Evolutionary conservation across 2,888 invertebrate genomes (phyloP), one percentile per base, ranked within the genome.

Genomic region (Dromius quadrimaculatus): DNA sequence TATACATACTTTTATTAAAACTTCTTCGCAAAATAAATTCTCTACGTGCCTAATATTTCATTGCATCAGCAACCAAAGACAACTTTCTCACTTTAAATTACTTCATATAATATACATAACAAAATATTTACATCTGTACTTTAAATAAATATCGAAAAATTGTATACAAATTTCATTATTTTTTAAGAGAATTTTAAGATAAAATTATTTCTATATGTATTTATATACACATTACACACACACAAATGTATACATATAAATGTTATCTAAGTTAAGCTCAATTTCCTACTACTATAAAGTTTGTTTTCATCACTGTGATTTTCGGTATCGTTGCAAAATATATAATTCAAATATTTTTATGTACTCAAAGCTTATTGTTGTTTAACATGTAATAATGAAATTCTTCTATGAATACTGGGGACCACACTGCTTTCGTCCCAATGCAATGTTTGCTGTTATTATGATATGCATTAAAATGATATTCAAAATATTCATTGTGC

Each of bases 31-130:
- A 38, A 62, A 2, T n/a, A 45, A 38, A 54, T 66, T 57, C 38
- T 66, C 66, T 66, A 66, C 57, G 66, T 66, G 66, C 66, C 66
- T 66, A 66, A 66, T 45, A 19, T 19, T 59, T 36, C 36, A 59
- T 36, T 32, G 9, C 9, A 59, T 28, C 23, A 28, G 54, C 20
- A 59, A 59, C 59, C 36, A 59, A 59, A 59, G 59, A 59, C 34
- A 38, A 32, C 22, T n/a, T 36, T 34, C 6, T 59, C 59, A 59
- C 59, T 59, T 59, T 28, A 54, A 54, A 8, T 54, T 23, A 47
- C 11, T 47, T 47, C 28, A 54, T 13, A 28, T 54, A 28, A 28
- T 23, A 54, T 54, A 59, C 59, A 59, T 32, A 36, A 59, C 19
- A 59, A 54, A 28, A 59, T 59, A 34, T 59, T 34, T 59, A 59